Base-by-base conservation (phyloP, 2,888 invertebrate genomes). In the Morpho helenor region DNA sequence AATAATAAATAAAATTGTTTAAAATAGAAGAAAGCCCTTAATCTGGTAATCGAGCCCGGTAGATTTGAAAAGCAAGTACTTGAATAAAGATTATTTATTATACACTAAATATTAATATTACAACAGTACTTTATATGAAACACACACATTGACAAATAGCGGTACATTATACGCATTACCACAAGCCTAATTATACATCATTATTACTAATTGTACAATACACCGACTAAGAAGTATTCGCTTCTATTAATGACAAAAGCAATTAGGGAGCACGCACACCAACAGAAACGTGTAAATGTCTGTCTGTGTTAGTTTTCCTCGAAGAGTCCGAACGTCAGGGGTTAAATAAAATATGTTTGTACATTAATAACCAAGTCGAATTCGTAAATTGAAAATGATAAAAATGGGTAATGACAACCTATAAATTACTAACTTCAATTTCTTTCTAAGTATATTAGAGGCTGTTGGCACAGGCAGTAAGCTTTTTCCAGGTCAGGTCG, bases 171-270 rank as follows among this genome's bases (percentile, higher is more conserved):
- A 71, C 71, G 73, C 68, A 72, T 71, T 73, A 72, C 66, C 66
- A 63, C 67, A 61, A 64, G 72, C 72, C 87, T 88, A 87, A 88
- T 88, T 88, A 88, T 84, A 84, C 85, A 84, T 87, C 86, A 88
- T 88, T 87, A 87, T 82, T 80, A 82, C 87, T 87, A 89, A 87
- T 88, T 88, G 87, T 88, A 86, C 82, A 80, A 84, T 83, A 83
- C 79, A 76, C 76, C 79, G 79, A 76, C 84, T 86, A 87, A 88
- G 88, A 88, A 88, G 86, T 87, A 88, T 88, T 85, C 81, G 87
- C 87, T 80, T 87, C 85, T 87, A 89, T 88, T 89, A 89, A 89
- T 87, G 89, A 89, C 88, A 87, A 88, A 88, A 86, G 89, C 87
- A 88, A 89, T 89, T 90, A 90, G 86, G 86, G 82, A 76, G 73